Evolutionary conservation across 2,888 invertebrate genomes (phyloP).

Genomic region (Polia nebulosa): DNA sequence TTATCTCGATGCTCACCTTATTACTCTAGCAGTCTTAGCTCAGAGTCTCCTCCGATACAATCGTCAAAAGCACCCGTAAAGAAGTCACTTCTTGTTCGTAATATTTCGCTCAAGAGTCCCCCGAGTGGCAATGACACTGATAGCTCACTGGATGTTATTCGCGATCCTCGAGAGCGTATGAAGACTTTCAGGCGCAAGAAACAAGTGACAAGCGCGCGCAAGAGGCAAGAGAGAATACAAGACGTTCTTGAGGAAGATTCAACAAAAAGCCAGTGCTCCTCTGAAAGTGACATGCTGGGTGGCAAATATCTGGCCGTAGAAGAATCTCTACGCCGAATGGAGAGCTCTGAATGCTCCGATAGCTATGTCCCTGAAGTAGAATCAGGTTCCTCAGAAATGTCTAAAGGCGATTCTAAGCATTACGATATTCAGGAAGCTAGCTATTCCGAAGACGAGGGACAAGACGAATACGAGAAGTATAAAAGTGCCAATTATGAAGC

Average conservation of each 20-base stretch:
- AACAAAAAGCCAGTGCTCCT: conserved; percentile 88
- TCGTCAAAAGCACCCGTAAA: conserved; percentile 93
- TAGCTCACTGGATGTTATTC: conserved; percentile 92
- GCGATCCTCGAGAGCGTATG: conserved; percentile 93
- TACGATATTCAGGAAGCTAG: conserved; percentile 84
- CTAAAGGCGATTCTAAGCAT: conserved; percentile 89
- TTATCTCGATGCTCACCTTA: conserved; percentile 94
- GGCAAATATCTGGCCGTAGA: conserved; percentile 84
- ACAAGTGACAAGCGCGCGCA: conserved; percentile 91
- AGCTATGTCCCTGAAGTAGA: conserved; percentile 93
- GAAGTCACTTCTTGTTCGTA: conserved; percentile 91
- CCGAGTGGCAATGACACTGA: conserved; percentile 95
- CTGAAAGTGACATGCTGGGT: conserved; percentile 87
- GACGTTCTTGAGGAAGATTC: conserved; percentile 90
- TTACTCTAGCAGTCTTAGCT: conserved; percentile 94
- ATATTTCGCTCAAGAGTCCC: conserved; percentile 93
- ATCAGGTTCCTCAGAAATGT: conserved; percentile 92
- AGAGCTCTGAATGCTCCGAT: conserved; percentile 93
- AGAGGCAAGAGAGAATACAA: conserved; percentile 90
- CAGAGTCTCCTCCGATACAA: conserved; percentile 93
- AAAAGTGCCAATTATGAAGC: conserved; percentile 83
- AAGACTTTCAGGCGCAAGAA: conserved; percentile 93
- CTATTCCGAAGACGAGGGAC: conserved; percentile 91
- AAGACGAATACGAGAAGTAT: conserved; percentile 86
- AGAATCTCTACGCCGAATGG: conserved; percentile 89